A percentile compares a stretch with the other conserved stretches of the same genome.
phyloP scores from a whole-genome alignment of 2,797 vertebrate species.

The Typhlichthys eigenmanni region DNA sequence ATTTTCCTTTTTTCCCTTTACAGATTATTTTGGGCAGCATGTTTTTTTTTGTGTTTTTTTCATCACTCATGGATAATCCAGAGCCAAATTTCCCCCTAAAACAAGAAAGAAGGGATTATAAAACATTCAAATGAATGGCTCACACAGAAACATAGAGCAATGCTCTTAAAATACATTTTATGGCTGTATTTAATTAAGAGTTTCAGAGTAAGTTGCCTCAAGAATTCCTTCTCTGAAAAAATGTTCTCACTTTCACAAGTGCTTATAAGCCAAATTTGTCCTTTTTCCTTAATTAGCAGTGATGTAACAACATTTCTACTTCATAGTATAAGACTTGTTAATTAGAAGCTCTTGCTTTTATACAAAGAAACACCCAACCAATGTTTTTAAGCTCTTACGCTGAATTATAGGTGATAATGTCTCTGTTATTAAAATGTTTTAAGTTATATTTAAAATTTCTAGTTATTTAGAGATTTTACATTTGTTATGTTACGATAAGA shows the following conservation, averaged over 20 bases:
- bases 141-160: constrained; percentile 55
- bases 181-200: constrained; percentile 69
- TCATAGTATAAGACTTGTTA: constrained; percentile 36
- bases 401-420: constrained; percentile 31
- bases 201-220: constrained; percentile 61
- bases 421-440: constrained; percentile 31
- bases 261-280: constrained; percentile 45
- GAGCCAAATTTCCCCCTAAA: constrained; percentile 57
- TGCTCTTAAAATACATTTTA: constrained; percentile 77
- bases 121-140: constrained; percentile 70
- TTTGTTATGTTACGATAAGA: not conserved
- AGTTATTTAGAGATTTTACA: constrained; percentile 2
- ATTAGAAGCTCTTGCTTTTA: constrained; percentile 20
- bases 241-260: constrained; percentile 55
- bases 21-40: constrained; percentile 48
- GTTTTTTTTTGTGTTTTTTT: constrained; percentile 47
- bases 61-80: constrained; percentile 67
- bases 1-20: constrained; percentile 25
- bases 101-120: constrained; percentile 63
- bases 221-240: constrained; percentile 57
- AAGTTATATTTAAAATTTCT: constrained; percentile 22
- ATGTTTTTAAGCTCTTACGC: constrained; percentile 9
- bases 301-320: constrained; percentile 51
- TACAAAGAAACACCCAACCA: constrained; percentile 26
- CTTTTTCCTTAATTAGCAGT: constrained; percentile 45